Evolutionary conservation across 53 echinoderm and acorn worm species (phyloP), one percentile per base, ranked within the genome.

Genomic region (Holothuria scabra): DNA sequence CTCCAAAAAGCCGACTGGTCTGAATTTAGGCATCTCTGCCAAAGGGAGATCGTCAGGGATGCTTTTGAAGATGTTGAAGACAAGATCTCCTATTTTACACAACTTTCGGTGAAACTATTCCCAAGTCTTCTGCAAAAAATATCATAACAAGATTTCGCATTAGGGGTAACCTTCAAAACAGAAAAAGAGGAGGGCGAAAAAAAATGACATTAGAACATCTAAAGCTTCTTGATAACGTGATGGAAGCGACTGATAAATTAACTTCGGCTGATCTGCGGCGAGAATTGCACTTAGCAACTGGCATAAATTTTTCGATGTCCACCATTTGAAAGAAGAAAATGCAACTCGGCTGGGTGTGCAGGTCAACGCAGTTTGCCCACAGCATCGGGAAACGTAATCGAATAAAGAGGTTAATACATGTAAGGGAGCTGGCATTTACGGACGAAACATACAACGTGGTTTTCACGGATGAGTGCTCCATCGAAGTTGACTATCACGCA

Each of bases 401-500:
- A 7, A 38, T 38, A 2, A 34, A 63, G 63, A 14, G 76, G 7
- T 30, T 76, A 0, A 56, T 76, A 56, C 76, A 76, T 46, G 26
- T 76, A 11, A 24, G 76, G 12, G 76, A 76, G 22, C 28, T 76
- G 19, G 76, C 24, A 74, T 6, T 56, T 25, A 65, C 61, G 0
- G 21, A 21, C 14, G 71, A 81, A n/a, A 33, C 26, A 0, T 81
- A 38, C 64, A 28, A 81, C 28, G 81, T 83, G n/a, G 63, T 83
- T 25, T 88, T 83, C 41, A 84, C 83, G 0, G 84, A 88, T 29
- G 59, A 83, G 28, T 71, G 74, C 34, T 71, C 19, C 23, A 63
- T 81, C 61, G 37, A 60, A 25, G 18, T 81, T n/a, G 71, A 59
- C 37, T 56, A 57, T 26, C 67, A 87, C 60, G 82, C 87, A 0